Conservation (phyloP, 2,113 vertebrate species). For the Equus quagga region DNA sequence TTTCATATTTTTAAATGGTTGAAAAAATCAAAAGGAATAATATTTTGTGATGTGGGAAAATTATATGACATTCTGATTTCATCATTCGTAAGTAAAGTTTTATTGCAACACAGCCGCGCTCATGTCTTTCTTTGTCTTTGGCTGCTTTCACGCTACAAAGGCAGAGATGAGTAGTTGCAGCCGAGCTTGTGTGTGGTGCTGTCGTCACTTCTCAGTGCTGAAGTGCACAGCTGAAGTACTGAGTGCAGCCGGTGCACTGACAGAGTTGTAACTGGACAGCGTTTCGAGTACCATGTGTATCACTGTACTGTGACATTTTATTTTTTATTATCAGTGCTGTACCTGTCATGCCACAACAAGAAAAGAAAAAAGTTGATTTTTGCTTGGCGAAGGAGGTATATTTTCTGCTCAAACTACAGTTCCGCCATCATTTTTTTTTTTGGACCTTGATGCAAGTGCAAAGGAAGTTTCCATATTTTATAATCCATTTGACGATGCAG, state of each 20-base stretch:
- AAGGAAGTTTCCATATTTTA: not conserved
- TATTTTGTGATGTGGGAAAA: not conserved
- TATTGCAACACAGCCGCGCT: not conserved
- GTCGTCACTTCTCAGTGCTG: not conserved
- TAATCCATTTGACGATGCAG: not conserved
- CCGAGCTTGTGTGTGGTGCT: not conserved
- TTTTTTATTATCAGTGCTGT: not conserved
- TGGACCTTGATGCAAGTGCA: not conserved
- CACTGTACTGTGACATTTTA: not conserved
- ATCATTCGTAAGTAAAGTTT: not conserved
- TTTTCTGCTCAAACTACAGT: not conserved
- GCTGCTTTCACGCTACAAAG: not conserved
- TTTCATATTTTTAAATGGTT: constrained; percentile 1
- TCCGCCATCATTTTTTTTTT: not conserved
- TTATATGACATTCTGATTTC: not conserved
- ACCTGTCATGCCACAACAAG: not conserved
- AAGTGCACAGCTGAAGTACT: not conserved
- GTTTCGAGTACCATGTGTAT: not conserved
- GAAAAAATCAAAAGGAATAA: not conserved
- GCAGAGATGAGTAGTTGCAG: not conserved
- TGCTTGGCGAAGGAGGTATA: not conserved
- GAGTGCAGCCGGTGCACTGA: not conserved
- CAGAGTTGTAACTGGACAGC: not conserved
- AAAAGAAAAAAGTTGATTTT: not conserved
- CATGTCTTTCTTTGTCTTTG: not conserved